Evolutionary conservation across 2,888 invertebrate species (phyloP), one percentile per base, ranked within the genome.

Genomic region (Diachrysia chrysitis): DNA sequence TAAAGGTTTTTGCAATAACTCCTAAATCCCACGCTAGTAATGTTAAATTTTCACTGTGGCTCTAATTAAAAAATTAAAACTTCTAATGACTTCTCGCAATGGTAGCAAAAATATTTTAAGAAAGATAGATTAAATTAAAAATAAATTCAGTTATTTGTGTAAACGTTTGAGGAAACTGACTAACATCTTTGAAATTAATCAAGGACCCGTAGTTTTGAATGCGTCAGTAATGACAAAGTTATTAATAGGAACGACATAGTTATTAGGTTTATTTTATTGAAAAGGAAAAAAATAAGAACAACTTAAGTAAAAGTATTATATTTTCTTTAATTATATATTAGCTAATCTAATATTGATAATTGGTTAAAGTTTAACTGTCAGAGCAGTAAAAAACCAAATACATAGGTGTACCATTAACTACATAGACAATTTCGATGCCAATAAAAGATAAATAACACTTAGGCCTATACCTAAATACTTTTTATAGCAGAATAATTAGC

Each of bases 151-250:
- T 14, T 37, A 14, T 37, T 37, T 37, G 14, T 14, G 14, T 37
- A 14, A 37, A 37, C 14, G 37, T 14, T 12, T 1, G 42, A 42
- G 6, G n/a, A 42, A n/a, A 42, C 42, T n/a, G 42, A 42, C n/a
- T 42, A 42, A n/a, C 42, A n/a, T n/a, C n/a, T 42, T 42, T n/a
- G n/a, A 42, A 42, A 42, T 42, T n/a, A 42, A 42, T 14, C 37
- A 37, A 37, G 37, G 37, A 37, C 10, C 12, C 37, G 37, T 37
- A 37, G 37, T 37, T 14, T 37, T 37, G 12, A 37, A 37, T 14
- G 14, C 37, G 37, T 37, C 37, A 37, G 37, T 14, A 14, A 0
- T 37, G 37, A 14, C 12, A 37, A 14, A 37, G 37, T 2, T 37
- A 37, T 37, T 12, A 37, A 37, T 37, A 37, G 37, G 1, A 3